Base-by-base conservation (phyloP, 2,797 vertebrate species). In the Parauchenoglanis ngamensis region DNA sequence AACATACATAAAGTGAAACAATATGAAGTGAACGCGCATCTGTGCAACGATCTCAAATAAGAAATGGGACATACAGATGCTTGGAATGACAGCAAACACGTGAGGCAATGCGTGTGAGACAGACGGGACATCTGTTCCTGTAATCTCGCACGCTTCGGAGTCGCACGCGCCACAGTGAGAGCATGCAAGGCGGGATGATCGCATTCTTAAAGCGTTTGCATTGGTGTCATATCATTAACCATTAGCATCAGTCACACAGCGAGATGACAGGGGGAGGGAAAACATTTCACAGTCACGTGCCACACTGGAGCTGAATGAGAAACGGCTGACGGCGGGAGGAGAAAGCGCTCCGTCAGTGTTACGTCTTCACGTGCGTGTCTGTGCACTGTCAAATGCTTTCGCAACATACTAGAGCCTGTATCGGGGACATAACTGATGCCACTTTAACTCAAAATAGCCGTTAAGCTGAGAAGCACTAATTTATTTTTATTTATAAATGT, bases 331-430 rank as follows among this genome's bases (percentile, higher is more conserved):
- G 68, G 52, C n/a, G 54, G 40, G 75, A 56, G 46, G 87, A 4
- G 68, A 57, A 56, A 65, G 80, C 56, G 52, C 35, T 54, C 67
- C 10, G 83, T 63, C 61, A 59, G 15, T 59, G 88, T 79, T 31
- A 75, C 82, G 78, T 56, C n/a, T 89, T 84, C 88, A 65, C 87
- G 87, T 54, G 35, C 6, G 79, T 28, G 86, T 89, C 87, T 89
- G 77, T 72, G 86, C 85, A 85, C 88, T 88, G 89, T 89, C 90
- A 92, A 85, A 90, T 87, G 88, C 85, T 92, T 91, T 86, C 25
- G 21, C 84, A 87, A 89, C 76, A 79, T 44, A 19, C 25, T 76
- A 79, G 23, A n/a, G 23, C 56, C 86, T 17, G 63, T 56, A 81
- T 76, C 76, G 54, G 25, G 84, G 87, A 87, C 85, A 90, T 59